Percentiles rank a stretch among this genome's conserved stretches.
Evolutionary conservation across 2,797 vertebrate genomes (phyloP).

Genomic region (Artibeus jamaicensis): DNA sequence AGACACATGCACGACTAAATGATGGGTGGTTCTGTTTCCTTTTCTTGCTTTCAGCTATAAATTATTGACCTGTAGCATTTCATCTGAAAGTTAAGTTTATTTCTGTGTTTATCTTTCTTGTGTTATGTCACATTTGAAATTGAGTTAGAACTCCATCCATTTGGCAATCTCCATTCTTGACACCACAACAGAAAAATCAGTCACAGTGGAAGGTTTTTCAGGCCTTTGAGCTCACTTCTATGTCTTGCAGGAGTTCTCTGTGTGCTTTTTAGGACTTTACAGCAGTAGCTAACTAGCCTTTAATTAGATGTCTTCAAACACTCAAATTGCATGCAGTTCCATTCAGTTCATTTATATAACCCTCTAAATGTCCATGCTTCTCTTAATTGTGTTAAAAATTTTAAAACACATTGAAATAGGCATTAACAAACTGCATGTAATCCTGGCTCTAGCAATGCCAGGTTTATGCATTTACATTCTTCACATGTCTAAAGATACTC

Average conservation of each 20-base stretch:
- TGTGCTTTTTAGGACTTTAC: conserved; percentile 60
- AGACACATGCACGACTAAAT: neutral
- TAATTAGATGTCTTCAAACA: conserved; percentile 70
- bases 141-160: conserved; percentile 64
- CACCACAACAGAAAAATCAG: conserved; percentile 56
- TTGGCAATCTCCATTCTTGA: conserved; percentile 69
- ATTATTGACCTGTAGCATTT: conserved; percentile 52
- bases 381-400: conserved; percentile 62
- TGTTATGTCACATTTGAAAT: conserved; percentile 61
- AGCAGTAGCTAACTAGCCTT: conserved; percentile 69
- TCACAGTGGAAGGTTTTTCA: conserved; percentile 70
- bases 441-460: neutral
- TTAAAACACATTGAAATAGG: neutral
- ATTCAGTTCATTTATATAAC: conserved; percentile 33
- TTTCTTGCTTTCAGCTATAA: conserved; percentile 30
- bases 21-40: neutral
- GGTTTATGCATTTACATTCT: neutral
- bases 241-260: conserved; percentile 38
- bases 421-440: neutral
- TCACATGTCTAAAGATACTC: neutral
- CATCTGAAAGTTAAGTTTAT: neutral
- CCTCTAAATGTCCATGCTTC: conserved; percentile 34
- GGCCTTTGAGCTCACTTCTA: conserved; percentile 63
- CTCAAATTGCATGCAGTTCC: conserved; percentile 35
- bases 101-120: conserved; percentile 12